These are phyloP conservation scores for Mycalesis mineus DNA, from an alignment of 2,888 invertebrate species.

Conservation along the genomic window DNA sequence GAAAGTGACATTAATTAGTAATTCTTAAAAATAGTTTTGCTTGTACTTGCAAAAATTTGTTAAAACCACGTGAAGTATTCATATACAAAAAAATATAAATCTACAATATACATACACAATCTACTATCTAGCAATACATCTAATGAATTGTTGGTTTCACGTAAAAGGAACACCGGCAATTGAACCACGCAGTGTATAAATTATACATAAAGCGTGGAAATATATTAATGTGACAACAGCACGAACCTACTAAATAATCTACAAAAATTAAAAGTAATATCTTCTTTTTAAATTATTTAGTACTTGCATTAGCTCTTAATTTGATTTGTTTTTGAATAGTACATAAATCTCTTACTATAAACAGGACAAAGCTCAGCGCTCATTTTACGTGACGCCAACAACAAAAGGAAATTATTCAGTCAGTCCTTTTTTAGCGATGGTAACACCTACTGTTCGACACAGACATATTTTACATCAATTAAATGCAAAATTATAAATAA, in stretches of 20 bases:
- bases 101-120: conserved; percentile 30
- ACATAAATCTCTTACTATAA: too few relatives aligned
- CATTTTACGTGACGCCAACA: background rate
- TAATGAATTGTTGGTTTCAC: background rate
- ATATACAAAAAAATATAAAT: conserved; percentile 22
- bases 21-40: background rate
- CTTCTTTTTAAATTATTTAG: too few relatives aligned
- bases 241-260: too few relatives aligned
- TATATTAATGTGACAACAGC: too few relatives aligned
- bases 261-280: too few relatives aligned
- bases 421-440: conserved; percentile 51
- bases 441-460: conserved; percentile 52
- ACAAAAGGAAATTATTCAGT: conserved; percentile 44
- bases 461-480: conserved; percentile 36
- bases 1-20: background rate
- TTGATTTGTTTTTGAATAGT: too few relatives aligned
- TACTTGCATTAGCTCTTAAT: too few relatives aligned
- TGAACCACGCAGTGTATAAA: background rate
- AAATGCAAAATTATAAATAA: conserved; percentile 62
- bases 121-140: conserved; percentile 7
- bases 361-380: background rate
- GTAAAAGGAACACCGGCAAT: background rate
- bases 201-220: background rate
- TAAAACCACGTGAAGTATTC: background rate
- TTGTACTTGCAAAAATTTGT: conserved; percentile 4